Conservation (phyloP, 92 coral and sea anemone genomes). For the Porites divaricata region DNA sequence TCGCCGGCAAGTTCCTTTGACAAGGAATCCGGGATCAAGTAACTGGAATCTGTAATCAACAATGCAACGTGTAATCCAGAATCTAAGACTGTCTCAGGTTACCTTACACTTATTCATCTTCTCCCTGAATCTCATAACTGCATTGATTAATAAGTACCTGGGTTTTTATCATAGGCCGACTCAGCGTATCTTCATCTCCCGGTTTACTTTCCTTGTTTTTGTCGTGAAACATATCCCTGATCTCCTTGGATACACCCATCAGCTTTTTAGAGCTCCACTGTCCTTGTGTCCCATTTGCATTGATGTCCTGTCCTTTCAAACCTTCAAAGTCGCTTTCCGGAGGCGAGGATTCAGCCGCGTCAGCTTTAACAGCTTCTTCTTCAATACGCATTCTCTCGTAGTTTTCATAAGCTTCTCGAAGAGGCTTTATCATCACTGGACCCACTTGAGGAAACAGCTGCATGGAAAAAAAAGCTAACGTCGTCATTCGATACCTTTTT, state of each 20-base stretch:
- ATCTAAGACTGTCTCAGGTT: too few species aligned
- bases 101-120: neutral
- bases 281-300: neutral
- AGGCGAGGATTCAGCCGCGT: neutral
- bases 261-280: neutral
- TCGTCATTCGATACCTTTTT: too few species aligned
- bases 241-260: constrained; percentile 23
- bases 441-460: constrained; percentile 83
- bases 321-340: neutral
- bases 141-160: neutral
- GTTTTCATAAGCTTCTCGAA: constrained; percentile 74
- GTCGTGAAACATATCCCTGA: constrained; percentile 10
- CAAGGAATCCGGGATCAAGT: too few species aligned
- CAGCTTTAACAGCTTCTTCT: constrained; percentile 7
- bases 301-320: neutral
- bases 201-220: constrained; percentile 17
- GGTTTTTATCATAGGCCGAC: neutral
- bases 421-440: constrained; percentile 68
- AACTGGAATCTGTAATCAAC: too few species aligned
- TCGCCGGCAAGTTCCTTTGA: too few species aligned
- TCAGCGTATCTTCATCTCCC: neutral
- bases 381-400: constrained; percentile 67
- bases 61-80: too few species aligned
- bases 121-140: neutral
- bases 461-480: neutral